Percentiles rank a stretch among this genome's conserved stretches.
These are phyloP conservation scores for Notarius quadriscutis DNA, from an alignment of 2,113 vertebrate species.

Conservation along the genomic window DNA sequence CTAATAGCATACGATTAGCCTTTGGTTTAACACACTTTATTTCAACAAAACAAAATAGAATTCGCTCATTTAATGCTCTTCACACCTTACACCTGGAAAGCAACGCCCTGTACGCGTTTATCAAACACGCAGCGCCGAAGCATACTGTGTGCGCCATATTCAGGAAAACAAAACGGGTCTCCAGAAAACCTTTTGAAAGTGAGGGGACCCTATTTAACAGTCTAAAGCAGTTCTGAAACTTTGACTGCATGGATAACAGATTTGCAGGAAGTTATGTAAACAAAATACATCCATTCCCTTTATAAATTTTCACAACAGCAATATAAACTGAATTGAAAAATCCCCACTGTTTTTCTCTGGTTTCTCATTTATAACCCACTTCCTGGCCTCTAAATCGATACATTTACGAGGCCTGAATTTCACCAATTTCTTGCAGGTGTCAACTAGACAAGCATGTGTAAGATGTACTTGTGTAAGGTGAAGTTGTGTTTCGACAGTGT, in stretches of 20 bases:
- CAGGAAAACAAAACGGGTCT: background rate
- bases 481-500: background rate
- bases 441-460: background rate
- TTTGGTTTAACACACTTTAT: background rate
- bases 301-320: background rate
- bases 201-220: no score
- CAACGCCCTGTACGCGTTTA: background rate
- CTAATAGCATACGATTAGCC: background rate
- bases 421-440: background rate
- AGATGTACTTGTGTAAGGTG: background rate
- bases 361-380: background rate
- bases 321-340: background rate
- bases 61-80: background rate
- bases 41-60: background rate
- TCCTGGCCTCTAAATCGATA: background rate
- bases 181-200: background rate
- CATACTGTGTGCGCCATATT: background rate
- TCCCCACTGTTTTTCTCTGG: background rate
- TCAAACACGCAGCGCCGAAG: background rate
- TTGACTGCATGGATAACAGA: background rate
- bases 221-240: background rate
- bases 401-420: background rate
- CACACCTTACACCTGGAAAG: background rate
- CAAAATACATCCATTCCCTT: background rate
- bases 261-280: background rate